Base-by-base conservation (phyloP, 2,113 vertebrate species). In the Rana temporaria region DNA sequence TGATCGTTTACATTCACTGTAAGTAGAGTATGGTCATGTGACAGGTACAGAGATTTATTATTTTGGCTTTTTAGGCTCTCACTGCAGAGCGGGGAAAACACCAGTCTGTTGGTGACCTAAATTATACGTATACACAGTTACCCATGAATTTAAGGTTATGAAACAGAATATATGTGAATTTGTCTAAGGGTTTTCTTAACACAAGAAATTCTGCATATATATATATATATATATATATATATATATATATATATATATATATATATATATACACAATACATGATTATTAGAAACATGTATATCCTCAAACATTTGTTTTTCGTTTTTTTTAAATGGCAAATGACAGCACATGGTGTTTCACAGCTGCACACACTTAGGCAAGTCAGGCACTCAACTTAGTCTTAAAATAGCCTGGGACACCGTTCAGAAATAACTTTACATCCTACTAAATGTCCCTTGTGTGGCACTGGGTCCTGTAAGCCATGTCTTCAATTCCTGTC, bases 401-500 rank as follows among this genome's bases (percentile, higher is more conserved):
- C 81, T 82, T 68, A 59, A 82, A 82, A 82, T 82, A 82, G 71
- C 53, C 48, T 68, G 17, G 81, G 70, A 82, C 17, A 52, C 52
- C 24, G 64, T 66, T 75, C 81, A 82, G 71, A 57, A 82, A 82
- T 82, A 82, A 82, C 63, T 75, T 68, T 56, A 76, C 81, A 82
- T 82, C 81, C 81, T 82, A 76, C 81, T 62, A n/a, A 82, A 82
- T 76, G 81, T 60, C 59, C 52, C 81, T 24, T 75, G 81, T 75
- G 69, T 30, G 74, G 70, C 30, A 26, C 38, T 64, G 60, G 38
- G 6, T 62, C 60, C 56, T 62, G 59, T 34, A 75, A 60, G 17
- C 24, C 26, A 20, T 74, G 71, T n/a, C 26, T 56, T 19, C 22
- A 19, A 38, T 30, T 59, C 18, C 56, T 72, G 6, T 53, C 70